Evolutionary conservation across 2,888 invertebrate species (phyloP).

Genomic region (Galeopsomyia nigrocyanea): DNA sequence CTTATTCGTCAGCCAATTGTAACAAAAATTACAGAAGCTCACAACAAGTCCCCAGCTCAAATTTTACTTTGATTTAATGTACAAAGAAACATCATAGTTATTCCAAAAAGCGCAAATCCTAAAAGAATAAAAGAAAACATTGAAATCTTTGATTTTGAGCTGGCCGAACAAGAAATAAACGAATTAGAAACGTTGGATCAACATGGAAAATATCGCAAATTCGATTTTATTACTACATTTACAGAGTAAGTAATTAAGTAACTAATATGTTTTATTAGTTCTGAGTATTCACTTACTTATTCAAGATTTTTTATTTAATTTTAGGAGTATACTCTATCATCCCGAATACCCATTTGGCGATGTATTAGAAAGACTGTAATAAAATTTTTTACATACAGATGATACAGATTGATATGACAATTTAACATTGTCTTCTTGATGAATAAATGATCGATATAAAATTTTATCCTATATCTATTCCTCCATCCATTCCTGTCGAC

Average conservation of each 20-base stretch:
- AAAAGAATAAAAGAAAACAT: conserved; percentile 18
- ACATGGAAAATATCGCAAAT: conserved; percentile 22
- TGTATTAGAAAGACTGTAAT: neutral
- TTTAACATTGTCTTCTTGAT: too few species aligned
- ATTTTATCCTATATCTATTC: too few species aligned
- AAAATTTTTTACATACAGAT: neutral
- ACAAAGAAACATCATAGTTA: conserved; percentile 15
- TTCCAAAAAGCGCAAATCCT: conserved; percentile 25
- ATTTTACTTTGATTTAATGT: conserved; percentile 7
- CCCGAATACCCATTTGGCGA: conserved; percentile 29
- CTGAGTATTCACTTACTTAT: too few species aligned
- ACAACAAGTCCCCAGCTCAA: conserved; percentile 24
- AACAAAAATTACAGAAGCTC: neutral
- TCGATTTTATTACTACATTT: conserved; percentile 6
- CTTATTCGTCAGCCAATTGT: conserved; percentile 7
- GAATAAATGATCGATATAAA: too few species aligned
- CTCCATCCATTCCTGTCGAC: too few species aligned
- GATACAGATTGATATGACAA: too few species aligned
- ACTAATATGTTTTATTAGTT: too few species aligned
- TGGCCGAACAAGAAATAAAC: neutral
- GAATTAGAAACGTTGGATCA: conserved; percentile 22
- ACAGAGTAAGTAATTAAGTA: conserved; percentile 20
- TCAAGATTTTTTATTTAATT: neutral
- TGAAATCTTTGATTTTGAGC: conserved; percentile 7
- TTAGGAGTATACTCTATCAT: conserved; percentile 1